Evolutionary conservation across 2,113 vertebrate genomes (phyloP).

Genomic region (Butorides virescens): DNA sequence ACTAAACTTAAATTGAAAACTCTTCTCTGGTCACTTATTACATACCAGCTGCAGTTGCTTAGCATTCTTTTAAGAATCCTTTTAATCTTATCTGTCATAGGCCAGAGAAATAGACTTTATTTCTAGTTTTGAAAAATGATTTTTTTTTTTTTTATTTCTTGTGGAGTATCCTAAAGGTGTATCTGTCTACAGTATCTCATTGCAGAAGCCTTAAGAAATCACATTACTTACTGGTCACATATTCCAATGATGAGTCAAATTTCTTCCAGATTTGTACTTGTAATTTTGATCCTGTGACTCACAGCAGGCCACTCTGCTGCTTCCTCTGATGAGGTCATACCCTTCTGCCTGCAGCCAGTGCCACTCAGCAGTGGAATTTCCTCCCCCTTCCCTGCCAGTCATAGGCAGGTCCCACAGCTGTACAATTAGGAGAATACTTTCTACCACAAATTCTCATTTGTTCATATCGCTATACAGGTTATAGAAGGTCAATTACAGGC

Average conservation of each 20-base stretch:
- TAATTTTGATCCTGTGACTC: background rate
- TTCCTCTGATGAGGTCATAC: background rate
- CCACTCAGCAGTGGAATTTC: background rate
- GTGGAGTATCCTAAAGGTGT: background rate
- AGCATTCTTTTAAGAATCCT: background rate
- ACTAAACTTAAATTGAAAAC: background rate
- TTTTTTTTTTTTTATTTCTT: background rate
- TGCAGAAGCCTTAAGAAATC: background rate
- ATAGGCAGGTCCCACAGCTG: background rate
- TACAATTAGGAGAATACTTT: background rate
- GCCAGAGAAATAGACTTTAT: background rate
- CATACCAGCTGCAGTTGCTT: background rate
- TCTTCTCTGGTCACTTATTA: background rate
- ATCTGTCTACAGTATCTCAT: background rate
- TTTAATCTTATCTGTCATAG: background rate
- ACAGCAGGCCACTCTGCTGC: background rate
- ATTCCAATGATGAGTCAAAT: too few relatives aligned
- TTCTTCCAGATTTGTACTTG: background rate
- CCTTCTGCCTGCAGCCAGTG: background rate
- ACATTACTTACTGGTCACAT: background rate
- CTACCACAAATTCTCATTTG: background rate
- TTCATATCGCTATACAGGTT: background rate
- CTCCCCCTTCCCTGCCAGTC: fast-evolving
- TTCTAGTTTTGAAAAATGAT: background rate
- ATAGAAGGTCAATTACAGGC: background rate